Evolutionary conservation across 1,140 invertebrate species (phyloP), one percentile per base, ranked within the genome.

Genomic region (Scaptomyza graminum): DNA sequence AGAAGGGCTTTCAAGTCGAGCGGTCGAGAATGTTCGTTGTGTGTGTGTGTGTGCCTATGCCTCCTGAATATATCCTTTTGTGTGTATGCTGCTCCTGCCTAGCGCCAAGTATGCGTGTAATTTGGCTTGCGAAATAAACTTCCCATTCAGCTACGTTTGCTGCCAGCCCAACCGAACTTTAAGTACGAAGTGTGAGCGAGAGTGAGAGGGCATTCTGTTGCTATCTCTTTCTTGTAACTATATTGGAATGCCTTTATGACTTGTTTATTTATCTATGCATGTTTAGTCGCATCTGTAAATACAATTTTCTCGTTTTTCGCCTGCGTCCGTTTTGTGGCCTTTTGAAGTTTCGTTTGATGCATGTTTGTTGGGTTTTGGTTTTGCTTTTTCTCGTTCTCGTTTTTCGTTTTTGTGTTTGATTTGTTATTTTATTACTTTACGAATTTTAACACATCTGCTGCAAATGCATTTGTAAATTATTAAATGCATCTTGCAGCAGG

Each of bases 391-490:
- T 41, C 1, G 5, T 2, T 39, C 1, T 39, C 9, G n/a, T 37
- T 9, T 11, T 9, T 9, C 9, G 18, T 9, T 11, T 9, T 9
- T 2, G 18, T 41, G 37, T 83, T 88, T 89, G 83, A 88, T 88
- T 88, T 88, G 85, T 85, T 89, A 85, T 84, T 91, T 91, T 90
- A 91, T 91, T 90, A 90, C 90, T 90, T 85, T 91, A 91, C 90
- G 84, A 91, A 90, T 91, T 91, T 91, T 91, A 91, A 91, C 90
- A 91, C 90, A 91, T 91, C 89, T 91, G 89, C 79, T 84, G 76
- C 70, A 76, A 83, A 91, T 91, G 85, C 90, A 91, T 91, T 90
- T 88, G 84, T 88, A 81, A 88, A 89, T 88, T 88, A 88, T 88
- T 88, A 88, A 88, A 88, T 87, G 83, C 80, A 85, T 85, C 79